Base-by-base conservation (phyloP, 2,888 invertebrate species). In the Ariolimax columbianus region DNA sequence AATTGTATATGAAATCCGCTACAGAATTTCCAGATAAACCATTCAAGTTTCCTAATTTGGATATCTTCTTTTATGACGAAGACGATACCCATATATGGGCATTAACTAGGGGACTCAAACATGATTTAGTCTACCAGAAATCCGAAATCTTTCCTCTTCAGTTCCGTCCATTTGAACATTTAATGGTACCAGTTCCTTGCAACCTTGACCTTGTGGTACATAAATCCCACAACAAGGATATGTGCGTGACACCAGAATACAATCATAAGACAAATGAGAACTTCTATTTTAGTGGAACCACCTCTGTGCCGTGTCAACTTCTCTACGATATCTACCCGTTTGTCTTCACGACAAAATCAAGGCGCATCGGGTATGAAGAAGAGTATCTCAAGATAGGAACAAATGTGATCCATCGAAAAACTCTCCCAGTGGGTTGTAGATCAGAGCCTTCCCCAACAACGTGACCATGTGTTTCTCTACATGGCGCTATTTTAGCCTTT, bases 31-130 rank as follows among this genome's bases (percentile, higher is more conserved):
- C 88, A 0, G 85, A 88, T 75, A 86, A 87, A 73, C 87, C 87
- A 6, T 90, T 88, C 85, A 89, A 87, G 51, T 91, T 90, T 88
- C 91, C 91, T 17, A 89, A 90, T 78, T 79, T 91, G 19, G 90
- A 91, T 79, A 89, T 91, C 23, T 91, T 89, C 79, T 91, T 91
- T 85, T 91, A 88, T 85, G 85, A 63, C 3, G 89, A 90, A 73
- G 90, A 91, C 85, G 80, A 72, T 30, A 91, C 89, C 11, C 90
- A 91, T 83, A 77, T 91, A 23, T 89, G 88, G 88, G 89, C 78
- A 17, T n/a, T 85, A 68, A 86, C 85, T 38, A 68, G 75, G 43
- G 88, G 85, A 0, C 78, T 88, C n/a, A 88, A 84, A 43, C 85
- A 79, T 26, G 80, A 86, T 55, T 85, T 88, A 33, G 75, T 86